Conservation (phyloP, 2,113 vertebrate species). For the Apodemus sylvaticus region DNA sequence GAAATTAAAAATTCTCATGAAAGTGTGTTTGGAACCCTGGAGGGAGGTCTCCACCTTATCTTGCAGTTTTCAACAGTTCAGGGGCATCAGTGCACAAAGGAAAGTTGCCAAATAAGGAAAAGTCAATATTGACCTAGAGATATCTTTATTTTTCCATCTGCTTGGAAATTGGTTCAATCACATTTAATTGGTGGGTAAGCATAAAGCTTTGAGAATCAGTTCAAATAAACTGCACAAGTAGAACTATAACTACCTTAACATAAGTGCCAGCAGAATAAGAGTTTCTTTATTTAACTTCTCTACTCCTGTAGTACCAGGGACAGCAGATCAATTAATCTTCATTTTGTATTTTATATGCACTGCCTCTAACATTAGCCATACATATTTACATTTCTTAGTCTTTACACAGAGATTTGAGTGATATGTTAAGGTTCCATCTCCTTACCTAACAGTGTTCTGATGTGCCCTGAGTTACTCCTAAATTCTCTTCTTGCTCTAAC, state of each 20-base stretch:
- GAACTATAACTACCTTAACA: neutral
- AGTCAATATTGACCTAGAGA: conserved; percentile 48
- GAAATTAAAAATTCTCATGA: neutral
- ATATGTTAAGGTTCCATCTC: too few relatives aligned
- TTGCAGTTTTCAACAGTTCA: neutral
- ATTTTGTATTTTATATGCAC: neutral
- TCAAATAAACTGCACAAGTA: conserved; percentile 26
- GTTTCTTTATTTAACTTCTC: neutral
- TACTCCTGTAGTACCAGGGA: neutral
- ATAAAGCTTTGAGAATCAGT: conserved; percentile 32
- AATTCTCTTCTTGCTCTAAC: neutral
- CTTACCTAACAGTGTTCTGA: neutral
- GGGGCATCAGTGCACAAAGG: neutral
- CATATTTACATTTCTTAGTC: neutral
- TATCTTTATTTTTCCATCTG: conserved; percentile 4
- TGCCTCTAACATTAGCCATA: neutral
- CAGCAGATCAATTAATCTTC: too few relatives aligned
- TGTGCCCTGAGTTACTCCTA: neutral
- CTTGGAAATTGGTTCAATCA: conserved; percentile 20
- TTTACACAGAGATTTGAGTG: neutral
- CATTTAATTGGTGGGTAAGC: neutral
- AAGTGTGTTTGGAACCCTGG: neutral
- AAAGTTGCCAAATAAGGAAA: conserved; percentile 25
- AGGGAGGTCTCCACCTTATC: neutral
- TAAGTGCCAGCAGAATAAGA: neutral